Conservation (phyloP, 2,888 invertebrate genomes). For the Lasioglossum lativentre region DNA sequence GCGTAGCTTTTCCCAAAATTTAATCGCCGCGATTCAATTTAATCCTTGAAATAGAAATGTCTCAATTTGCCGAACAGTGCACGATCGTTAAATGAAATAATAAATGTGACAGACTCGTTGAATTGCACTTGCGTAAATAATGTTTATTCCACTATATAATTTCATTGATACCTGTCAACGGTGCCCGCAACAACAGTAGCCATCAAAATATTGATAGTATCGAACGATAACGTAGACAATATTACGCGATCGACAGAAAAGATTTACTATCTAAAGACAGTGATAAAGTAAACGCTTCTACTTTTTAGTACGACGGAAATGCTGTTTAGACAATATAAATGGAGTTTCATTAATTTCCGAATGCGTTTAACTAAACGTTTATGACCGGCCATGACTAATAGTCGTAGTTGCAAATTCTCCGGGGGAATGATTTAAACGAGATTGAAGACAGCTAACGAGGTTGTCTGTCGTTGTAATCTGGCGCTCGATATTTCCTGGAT, state of each 20-base stretch:
- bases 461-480: constrained; percentile 47
- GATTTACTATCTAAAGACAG: background rate
- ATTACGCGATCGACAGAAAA: background rate
- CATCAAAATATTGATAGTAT: background rate
- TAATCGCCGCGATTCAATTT: background rate
- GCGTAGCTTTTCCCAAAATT: no score
- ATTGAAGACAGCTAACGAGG: constrained; percentile 57
- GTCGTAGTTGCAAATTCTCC: constrained; percentile 39
- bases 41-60: background rate
- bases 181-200: background rate
- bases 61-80: background rate
- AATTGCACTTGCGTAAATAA: background rate
- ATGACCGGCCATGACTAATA: background rate
- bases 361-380: background rate
- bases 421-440: constrained; percentile 49
- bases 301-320: background rate
- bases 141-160: background rate
- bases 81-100: no score
- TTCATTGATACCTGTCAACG: background rate
- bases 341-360: background rate
- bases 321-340: background rate
- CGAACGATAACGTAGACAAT: background rate
- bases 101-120: no score
- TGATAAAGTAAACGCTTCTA: background rate
- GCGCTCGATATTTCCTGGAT: constrained; percentile 58